Evolutionary conservation across 2,888 invertebrate genomes (phyloP).

Genomic region (Acanthosepion esculentum): DNA sequence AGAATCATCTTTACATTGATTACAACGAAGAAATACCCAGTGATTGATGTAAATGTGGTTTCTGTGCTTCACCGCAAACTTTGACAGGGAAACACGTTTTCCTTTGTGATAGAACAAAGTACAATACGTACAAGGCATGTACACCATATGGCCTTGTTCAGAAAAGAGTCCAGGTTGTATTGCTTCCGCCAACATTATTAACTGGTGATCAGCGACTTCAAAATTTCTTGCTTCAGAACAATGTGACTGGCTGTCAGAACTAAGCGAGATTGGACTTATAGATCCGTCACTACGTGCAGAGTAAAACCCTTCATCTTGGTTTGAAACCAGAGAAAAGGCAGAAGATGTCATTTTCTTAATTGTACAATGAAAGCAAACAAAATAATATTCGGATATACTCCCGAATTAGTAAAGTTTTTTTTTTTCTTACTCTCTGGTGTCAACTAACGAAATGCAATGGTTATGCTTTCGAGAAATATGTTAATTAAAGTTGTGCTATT

Average conservation of each 20-base stretch:
- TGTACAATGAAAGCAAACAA: not conserved
- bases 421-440: no score
- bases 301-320: not conserved
- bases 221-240: not conserved
- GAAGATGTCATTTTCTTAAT: not conserved
- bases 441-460: no score
- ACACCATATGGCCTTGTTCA: conserved; percentile 37
- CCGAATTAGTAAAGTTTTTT: not conserved
- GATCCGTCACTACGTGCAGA: not conserved
- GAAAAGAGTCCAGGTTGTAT: not conserved
- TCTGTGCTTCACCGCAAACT: not conserved
- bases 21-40: conserved; percentile 35
- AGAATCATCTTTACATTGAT: not conserved
- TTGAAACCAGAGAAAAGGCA: not conserved
- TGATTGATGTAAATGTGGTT: conserved; percentile 37
- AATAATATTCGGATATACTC: not conserved
- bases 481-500: no score
- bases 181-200: not conserved
- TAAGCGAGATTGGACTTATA: not conserved
- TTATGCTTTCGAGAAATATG: no score
- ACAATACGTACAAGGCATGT: not conserved
- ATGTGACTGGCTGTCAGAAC: not conserved
- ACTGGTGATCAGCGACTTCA: not conserved
- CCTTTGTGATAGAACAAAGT: not conserved
- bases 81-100: not conserved